Percentiles rank a stretch among this genome's conserved stretches.
Evolutionary conservation across 2,797 vertebrate species (phyloP).

Genomic region (Ctenopoma kingsleyae): DNA sequence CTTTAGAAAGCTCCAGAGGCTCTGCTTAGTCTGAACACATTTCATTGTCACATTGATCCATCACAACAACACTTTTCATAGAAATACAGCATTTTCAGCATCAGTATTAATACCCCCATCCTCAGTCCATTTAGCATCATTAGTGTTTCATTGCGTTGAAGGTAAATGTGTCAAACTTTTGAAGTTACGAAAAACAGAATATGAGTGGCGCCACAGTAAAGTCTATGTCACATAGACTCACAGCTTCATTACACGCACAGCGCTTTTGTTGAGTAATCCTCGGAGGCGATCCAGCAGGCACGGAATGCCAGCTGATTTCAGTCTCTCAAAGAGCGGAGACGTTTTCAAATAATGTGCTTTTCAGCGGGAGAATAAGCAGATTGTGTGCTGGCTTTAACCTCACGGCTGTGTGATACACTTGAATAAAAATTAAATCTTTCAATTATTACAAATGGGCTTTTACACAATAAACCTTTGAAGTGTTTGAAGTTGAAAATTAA

Average conservation of each 20-base stretch:
- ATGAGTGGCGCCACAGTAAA: slow-evolving; percentile 14
- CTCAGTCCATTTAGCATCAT: slow-evolving; percentile 32
- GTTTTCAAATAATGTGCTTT: slow-evolving; percentile 31
- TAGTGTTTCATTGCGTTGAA: slow-evolving; percentile 23
- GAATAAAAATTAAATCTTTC: not conserved
- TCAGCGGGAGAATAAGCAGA: slow-evolving; percentile 19
- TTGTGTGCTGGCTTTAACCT: slow-evolving; percentile 1
- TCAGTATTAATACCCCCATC: not conserved
- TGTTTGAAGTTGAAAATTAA: not conserved
- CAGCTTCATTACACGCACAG: slow-evolving; percentile 54
- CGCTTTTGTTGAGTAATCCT: slow-evolving; percentile 51
- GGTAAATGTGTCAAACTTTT: slow-evolving; percentile 26
- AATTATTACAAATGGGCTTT: slow-evolving; percentile 27
- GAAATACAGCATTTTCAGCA: not conserved
- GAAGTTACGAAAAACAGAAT: slow-evolving; percentile 33
- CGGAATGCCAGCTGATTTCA: slow-evolving; percentile 52
- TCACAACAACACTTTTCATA: slow-evolving; percentile 1
- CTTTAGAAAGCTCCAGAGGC: not conserved
- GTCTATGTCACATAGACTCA: slow-evolving; percentile 52
- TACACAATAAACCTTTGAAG: slow-evolving; percentile 6
- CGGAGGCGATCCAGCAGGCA: slow-evolving; percentile 31
- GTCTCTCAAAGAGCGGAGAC: slow-evolving; percentile 40
- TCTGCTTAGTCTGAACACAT: not conserved
- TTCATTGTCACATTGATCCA: not conserved
- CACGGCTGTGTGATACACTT: not conserved